Conservation (phyloP, 2,113 vertebrate genomes). For the Junco hyemalis region DNA sequence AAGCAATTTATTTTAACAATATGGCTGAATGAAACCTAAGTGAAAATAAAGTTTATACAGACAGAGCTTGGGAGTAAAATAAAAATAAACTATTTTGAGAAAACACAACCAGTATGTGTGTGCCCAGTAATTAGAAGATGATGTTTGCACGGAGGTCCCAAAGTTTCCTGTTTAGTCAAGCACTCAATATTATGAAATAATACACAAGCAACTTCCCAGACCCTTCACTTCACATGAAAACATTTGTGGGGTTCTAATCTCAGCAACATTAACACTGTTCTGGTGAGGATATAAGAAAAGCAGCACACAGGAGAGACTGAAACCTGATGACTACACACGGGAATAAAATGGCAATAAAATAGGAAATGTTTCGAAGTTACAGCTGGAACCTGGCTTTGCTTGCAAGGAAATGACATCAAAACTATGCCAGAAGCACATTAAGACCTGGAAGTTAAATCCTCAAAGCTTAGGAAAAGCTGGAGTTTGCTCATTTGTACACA, state of each 20-base stretch:
- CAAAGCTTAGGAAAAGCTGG: constrained; percentile 26
- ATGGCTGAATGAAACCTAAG: neutral
- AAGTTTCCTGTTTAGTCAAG: neutral
- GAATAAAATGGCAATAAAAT: constrained; percentile 11
- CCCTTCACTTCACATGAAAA: neutral
- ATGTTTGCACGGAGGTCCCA: neutral
- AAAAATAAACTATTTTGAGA: neutral
- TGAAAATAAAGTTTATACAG: neutral
- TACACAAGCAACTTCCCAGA: neutral
- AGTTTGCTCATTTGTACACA: constrained; percentile 8
- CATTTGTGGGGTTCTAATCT: neutral
- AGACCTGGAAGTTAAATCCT: constrained; percentile 51
- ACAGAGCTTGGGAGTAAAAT: neutral
- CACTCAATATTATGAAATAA: neutral
- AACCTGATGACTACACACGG: neutral
- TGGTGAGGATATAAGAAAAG: neutral
- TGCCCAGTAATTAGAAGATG: neutral
- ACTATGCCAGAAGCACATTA: constrained; percentile 33
- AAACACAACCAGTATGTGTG: neutral
- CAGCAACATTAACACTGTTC: neutral
- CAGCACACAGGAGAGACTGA: neutral
- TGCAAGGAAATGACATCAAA: constrained; percentile 55
- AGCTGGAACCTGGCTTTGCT: constrained; percentile 26
- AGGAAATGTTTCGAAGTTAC: constrained; percentile 13
- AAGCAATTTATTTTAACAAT: neutral